A percentile compares a stretch with the other conserved stretches of the same genome.
Conservation (phyloP, 2,888 invertebrate species). For the Dolichomitus sp. region DNA sequence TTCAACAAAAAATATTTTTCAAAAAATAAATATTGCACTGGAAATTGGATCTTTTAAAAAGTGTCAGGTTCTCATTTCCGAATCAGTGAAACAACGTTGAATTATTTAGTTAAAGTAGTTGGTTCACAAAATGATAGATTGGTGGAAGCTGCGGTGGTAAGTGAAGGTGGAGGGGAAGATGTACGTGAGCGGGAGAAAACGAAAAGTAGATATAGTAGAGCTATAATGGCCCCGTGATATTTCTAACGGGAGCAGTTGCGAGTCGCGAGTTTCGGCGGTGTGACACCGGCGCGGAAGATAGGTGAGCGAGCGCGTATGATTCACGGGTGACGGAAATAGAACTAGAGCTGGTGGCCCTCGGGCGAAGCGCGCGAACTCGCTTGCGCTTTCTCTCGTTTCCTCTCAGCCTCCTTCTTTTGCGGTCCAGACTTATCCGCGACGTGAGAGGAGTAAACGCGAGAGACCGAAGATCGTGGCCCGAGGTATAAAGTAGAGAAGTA, state of each 20-base stretch:
- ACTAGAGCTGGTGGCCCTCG: slow-evolving; percentile 76
- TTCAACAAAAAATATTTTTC: too few species aligned
- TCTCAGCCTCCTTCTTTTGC: slow-evolving; percentile 48
- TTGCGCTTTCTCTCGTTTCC: slow-evolving; percentile 21
- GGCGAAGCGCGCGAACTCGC: slow-evolving; percentile 50
- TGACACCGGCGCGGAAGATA: slow-evolving; percentile 75
- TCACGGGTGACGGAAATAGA: slow-evolving; percentile 85
- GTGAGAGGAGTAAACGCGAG: slow-evolving; percentile 64
- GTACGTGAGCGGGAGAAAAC: slow-evolving; percentile 25
- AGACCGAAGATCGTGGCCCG: slow-evolving; percentile 69
- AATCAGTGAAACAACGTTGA: slow-evolving; percentile 28
- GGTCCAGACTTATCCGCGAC: slow-evolving; percentile 63
- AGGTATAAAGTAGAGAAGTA: slow-evolving; percentile 44
- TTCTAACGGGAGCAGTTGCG: slow-evolving; percentile 64
- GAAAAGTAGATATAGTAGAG: slow-evolving; percentile 41
- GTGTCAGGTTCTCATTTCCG: background rate
- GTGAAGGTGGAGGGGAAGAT: background rate
- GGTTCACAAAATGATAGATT: slow-evolving; percentile 17
- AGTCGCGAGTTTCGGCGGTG: slow-evolving; percentile 64
- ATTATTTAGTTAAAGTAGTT: slow-evolving; percentile 5
- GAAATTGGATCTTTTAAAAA: background rate
- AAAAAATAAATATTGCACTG: background rate
- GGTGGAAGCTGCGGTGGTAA: background rate
- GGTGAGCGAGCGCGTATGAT: slow-evolving; percentile 82
- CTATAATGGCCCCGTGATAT: slow-evolving; percentile 67